Conservation (phyloP, 2,888 invertebrate species). For the Exocentrus adspersus region DNA sequence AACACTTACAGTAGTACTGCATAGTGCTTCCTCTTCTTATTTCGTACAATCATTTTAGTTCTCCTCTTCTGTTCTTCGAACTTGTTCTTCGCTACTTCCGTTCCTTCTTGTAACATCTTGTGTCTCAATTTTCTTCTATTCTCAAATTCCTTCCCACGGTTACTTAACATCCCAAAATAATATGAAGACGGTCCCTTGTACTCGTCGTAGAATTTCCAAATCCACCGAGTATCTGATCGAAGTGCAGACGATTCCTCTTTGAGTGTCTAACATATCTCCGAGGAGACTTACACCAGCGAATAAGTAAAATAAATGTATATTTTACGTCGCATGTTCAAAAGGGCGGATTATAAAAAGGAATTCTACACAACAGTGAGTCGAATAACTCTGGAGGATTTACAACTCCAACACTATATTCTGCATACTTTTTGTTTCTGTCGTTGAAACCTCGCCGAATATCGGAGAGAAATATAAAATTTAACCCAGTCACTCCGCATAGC, state of each 20-base stretch:
- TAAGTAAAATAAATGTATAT: conserved; percentile 36
- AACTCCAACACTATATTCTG: conserved; percentile 14
- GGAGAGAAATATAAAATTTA: not conserved
- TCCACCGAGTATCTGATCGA: not conserved
- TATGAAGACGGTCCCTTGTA: not conserved
- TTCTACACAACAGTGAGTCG: conserved; percentile 13
- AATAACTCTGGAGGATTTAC: conserved; percentile 21
- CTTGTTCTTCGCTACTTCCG: too few relatives aligned
- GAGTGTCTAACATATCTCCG: conserved; percentile 27
- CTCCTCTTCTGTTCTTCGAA: not conserved
- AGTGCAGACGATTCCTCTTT: not conserved
- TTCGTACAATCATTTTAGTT: too few relatives aligned
- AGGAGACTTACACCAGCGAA: conserved; percentile 27
- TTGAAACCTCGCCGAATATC: not conserved
- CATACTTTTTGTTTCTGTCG: conserved; percentile 13
- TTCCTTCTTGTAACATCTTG: too few relatives aligned
- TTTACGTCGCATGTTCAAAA: conserved; percentile 22
- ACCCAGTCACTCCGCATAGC: not conserved
- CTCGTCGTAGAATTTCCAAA: not conserved
- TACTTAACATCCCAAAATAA: not conserved
- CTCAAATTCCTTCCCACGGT: too few relatives aligned
- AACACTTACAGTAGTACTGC: too few relatives aligned
- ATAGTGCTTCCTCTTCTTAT: too few relatives aligned
- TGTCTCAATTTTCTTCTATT: too few relatives aligned
- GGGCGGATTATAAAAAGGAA: conserved; percentile 17